Conservation (phyloP, 2,888 invertebrate species). For the Calephelis perditalis region DNA sequence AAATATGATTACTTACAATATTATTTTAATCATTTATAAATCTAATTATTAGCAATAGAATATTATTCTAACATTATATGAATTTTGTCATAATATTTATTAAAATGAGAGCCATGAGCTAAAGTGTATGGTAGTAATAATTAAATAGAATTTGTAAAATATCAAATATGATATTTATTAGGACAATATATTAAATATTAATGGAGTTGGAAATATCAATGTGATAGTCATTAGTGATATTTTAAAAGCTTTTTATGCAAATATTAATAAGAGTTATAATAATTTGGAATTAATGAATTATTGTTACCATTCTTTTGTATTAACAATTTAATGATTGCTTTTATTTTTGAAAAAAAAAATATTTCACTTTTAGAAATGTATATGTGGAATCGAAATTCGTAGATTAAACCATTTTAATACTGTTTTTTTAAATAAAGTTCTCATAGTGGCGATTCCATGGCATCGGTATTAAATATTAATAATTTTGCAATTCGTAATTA, state of each 20-base stretch:
- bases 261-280: slow-evolving; percentile 1
- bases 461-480: no score
- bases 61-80: slow-evolving; percentile 19
- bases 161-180: slow-evolving; percentile 14
- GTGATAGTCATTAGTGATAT: slow-evolving; percentile 58
- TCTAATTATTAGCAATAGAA: slow-evolving; percentile 7
- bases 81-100: slow-evolving; percentile 18
- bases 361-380: no score
- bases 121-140: slow-evolving; percentile 72
- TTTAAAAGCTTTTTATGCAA: slow-evolving; percentile 42
- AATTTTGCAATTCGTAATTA: no score
- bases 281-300: no score
- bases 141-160: slow-evolving; percentile 19
- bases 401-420: no score
- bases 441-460: no score
- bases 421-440: no score
- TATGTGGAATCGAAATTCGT: no score
- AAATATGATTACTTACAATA: slow-evolving; percentile 15
- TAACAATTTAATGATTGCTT: no score
- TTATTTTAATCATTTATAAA: slow-evolving; percentile 14
- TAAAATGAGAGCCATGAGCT: slow-evolving; percentile 46
- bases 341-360: no score
- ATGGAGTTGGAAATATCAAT: slow-evolving; percentile 34
- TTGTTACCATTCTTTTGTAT: no score
- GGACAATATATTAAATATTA: slow-evolving; percentile 16